Base-by-base conservation (phyloP, 2,888 invertebrate species). In the Halocaridina rubra region DNA sequence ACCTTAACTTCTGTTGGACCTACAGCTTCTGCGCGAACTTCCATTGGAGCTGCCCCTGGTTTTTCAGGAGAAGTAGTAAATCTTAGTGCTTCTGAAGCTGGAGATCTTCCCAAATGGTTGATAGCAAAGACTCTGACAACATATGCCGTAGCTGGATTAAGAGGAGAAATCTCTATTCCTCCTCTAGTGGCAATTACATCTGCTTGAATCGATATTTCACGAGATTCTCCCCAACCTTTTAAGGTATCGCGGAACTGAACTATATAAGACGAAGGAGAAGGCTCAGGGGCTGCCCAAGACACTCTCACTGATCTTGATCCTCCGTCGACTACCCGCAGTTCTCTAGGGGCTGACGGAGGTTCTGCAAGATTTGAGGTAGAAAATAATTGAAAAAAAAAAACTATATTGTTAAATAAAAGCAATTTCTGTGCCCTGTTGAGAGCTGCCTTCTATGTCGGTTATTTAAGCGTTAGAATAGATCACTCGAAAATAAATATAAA, bases 31-130 rank as follows among this genome's bases (percentile, higher is more conserved):
- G 94, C 95, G 5, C 93, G 92, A 13, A 95, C 93, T 72, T 93
- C 92, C 86, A 93, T 92, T 1, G 95, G 95, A 10, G 94, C 92
- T 0, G 94, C 93, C 88, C 94, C 94, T 0, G 95, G 95, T 79
- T 94, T 95, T 69, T 89, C 88, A n/a, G 84, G 87, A n/a, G 86
- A 87, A 53, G 88, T 89, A 61, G 84, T 86, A 80, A 86, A 76
- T 8, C 85, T 76, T 57, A 88, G 81, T 13, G 82, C 85, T 29
- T 85, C 81, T n/a, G 86, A 86, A 19, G 88, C 84, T 19, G 85
- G 86, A 53, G 87, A 87, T 57, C 81, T 84, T 8, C 89, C 89
- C 22, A 87, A 61, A 24, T 86, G 86, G 76, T 89, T 89, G 39
- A 78, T 80, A 2, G 89, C 88, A 19, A 85, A 81, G 32, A 89